Base-by-base conservation (phyloP, 2,113 vertebrate species). In the Macrotus californicus region DNA sequence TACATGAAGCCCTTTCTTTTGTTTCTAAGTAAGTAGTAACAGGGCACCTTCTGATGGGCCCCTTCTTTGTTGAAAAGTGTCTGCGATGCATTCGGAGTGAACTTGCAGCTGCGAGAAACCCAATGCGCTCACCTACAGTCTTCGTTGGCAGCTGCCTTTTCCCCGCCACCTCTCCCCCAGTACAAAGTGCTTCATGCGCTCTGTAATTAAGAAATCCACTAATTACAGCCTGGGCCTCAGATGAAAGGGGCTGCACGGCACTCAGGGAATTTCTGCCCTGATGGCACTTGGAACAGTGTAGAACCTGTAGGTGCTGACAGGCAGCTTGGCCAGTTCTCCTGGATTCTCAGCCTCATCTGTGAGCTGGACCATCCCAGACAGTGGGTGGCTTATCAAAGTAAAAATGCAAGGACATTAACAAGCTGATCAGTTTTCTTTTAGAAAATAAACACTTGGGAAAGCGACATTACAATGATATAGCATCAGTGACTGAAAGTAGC, bases 141-240 rank as follows among this genome's bases (percentile, higher is more conserved):
- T 75, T 46, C 48, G 9, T 7, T 14, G 31, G 7, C 39, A 3
- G 34, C 41, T 14, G 29, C 39, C 1, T 52, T 54, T 67, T 16
- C 56, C 41, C 75, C 1, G 0, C 19, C 69, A 5, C 46, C 43
- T 52, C 11, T 26, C 36, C 56, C 56, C 66, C 48, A 54, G 61
- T 4, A 13, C 0, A 21, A 86, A 79, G 22, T 36, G 14, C 59
- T 67, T 22, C 6, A 0, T 3, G 48, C 15, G 56, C 77, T 72
- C 67, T 50, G 64, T 94, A 86, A 95, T 95, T 86, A 96, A 95
- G 83, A 89, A 95, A 83, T 41, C 61, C 41, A 26, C 94, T 94
- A 89, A 96, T 96, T 75, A 87, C 2, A 82, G 67, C 54, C 1
- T 26, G 18, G 54, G 54, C 34, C 90, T 75, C 66, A 86, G 67